Percentiles rank a stretch among this genome's conserved stretches.
These are phyloP conservation scores for Okamejei kenojei DNA, from an alignment of 2,797 vertebrate genomes.

Conservation along the genomic window DNA sequence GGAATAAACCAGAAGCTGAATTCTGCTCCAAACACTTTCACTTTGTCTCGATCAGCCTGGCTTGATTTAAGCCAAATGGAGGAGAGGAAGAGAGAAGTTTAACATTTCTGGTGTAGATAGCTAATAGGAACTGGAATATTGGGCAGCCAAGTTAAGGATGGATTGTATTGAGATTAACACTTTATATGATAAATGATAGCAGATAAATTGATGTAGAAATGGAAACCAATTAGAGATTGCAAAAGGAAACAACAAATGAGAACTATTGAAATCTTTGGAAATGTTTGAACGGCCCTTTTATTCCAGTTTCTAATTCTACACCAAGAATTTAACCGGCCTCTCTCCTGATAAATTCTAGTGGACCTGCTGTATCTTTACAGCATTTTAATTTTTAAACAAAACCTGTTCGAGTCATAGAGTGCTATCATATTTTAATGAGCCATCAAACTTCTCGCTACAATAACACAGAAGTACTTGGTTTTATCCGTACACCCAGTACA, in stretches of 20 bases:
- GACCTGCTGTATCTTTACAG: neutral
- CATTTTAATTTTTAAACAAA: neutral
- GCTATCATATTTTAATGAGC: neutral
- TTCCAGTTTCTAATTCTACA: slow-evolving; percentile 9
- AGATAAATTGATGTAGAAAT: slow-evolving; percentile 13
- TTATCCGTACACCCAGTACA: neutral
- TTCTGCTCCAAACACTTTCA: neutral
- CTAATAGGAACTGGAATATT: neutral
- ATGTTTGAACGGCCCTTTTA: neutral
- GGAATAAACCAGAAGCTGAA: neutral
- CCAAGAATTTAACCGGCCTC: neutral
- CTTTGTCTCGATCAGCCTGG: neutral
- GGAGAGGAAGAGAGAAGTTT: neutral
- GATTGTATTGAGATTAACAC: slow-evolving; percentile 7
- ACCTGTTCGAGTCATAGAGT: neutral
- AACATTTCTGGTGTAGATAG: neutral
- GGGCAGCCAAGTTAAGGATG: neutral
- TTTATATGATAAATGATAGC: neutral
- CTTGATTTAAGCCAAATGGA: neutral
- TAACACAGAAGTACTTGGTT: neutral
- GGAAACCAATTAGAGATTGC: neutral
- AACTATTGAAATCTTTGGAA: slow-evolving; percentile 24
- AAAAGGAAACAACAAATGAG: slow-evolving; percentile 17
- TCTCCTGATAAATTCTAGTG: neutral
- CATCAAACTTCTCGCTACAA: neutral